Conservation (phyloP, 2,113 vertebrate genomes). For the Sphaerodactylus townsendi region DNA sequence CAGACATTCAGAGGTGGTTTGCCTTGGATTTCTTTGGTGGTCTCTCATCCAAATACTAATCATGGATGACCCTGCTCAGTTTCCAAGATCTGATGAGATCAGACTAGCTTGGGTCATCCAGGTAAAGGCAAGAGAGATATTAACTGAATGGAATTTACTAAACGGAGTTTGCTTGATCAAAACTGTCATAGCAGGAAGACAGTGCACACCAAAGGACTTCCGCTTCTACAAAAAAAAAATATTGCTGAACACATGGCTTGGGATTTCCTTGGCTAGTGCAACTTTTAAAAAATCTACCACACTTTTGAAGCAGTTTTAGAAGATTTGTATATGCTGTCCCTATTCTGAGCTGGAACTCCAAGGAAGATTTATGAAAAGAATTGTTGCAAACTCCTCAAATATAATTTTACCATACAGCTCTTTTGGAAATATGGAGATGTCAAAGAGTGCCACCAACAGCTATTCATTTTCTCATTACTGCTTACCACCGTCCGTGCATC, state of each 20-base stretch:
- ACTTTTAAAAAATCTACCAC: not conserved
- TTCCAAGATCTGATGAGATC: no score
- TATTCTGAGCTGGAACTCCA: no score
- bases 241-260: not conserved
- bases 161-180: not conserved
- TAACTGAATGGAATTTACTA: not conserved
- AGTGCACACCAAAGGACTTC: not conserved
- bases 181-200: not conserved
- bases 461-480: not conserved
- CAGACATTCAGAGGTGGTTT: no score
- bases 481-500: slow-evolving; percentile 87
- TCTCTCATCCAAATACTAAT: no score
- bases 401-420: not conserved
- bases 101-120: no score
- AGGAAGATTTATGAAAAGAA: no score
- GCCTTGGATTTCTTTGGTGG: no score
- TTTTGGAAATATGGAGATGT: not conserved
- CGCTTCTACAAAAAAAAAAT: not conserved
- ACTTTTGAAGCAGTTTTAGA: not conserved
- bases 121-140: not conserved
- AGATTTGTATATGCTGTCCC: not conserved
- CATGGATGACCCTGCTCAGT: no score
- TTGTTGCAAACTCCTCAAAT: no score
- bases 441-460: not conserved
- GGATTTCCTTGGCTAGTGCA: not conserved